Evolutionary conservation across 2,888 invertebrate species (phyloP).

Genomic region (Ormyrus thymus): DNA sequence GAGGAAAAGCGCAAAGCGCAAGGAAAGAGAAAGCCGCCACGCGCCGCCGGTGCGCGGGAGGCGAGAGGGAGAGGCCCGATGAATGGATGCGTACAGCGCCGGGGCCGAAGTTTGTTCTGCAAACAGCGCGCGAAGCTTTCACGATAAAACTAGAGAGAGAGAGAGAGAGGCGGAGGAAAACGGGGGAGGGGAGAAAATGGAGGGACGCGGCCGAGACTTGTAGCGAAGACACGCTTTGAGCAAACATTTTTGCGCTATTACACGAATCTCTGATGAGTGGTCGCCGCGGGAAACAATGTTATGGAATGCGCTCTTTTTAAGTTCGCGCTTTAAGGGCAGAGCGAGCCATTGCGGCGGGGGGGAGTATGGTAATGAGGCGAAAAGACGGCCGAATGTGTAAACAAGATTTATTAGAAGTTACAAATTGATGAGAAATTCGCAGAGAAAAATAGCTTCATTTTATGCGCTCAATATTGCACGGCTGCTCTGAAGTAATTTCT

Average conservation of each 20-base stretch:
- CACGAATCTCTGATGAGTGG: slow-evolving; percentile 65
- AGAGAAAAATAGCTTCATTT: too few species aligned
- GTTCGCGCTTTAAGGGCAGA: slow-evolving; percentile 1
- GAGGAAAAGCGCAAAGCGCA: slow-evolving; percentile 54
- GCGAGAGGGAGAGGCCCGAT: slow-evolving; percentile 16
- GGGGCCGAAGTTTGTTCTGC: slow-evolving; percentile 67
- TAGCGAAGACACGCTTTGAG: slow-evolving; percentile 60
- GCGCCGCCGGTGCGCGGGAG: not conserved
- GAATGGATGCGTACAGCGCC: slow-evolving; percentile 35
- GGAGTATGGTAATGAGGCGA: too few species aligned
- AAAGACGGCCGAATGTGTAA: too few species aligned
- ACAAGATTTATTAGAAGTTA: too few species aligned
- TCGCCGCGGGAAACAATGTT: slow-evolving; percentile 63
- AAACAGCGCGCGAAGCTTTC: slow-evolving; percentile 60
- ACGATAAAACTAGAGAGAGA: slow-evolving; percentile 40
- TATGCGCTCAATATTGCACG: too few species aligned
- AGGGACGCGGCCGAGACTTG: slow-evolving; percentile 38
- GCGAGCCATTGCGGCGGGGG: not conserved
- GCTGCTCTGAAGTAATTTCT: too few species aligned
- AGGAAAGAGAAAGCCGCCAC: slow-evolving; percentile 39
- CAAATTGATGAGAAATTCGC: too few species aligned
- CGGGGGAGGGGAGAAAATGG: slow-evolving; percentile 19
- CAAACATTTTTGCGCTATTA: slow-evolving; percentile 73
- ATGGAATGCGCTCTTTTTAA: slow-evolving; percentile 28
- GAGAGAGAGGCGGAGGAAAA: slow-evolving; percentile 19